Base-by-base conservation (phyloP, 2,888 invertebrate genomes). In the Cosmia pyralina region DNA sequence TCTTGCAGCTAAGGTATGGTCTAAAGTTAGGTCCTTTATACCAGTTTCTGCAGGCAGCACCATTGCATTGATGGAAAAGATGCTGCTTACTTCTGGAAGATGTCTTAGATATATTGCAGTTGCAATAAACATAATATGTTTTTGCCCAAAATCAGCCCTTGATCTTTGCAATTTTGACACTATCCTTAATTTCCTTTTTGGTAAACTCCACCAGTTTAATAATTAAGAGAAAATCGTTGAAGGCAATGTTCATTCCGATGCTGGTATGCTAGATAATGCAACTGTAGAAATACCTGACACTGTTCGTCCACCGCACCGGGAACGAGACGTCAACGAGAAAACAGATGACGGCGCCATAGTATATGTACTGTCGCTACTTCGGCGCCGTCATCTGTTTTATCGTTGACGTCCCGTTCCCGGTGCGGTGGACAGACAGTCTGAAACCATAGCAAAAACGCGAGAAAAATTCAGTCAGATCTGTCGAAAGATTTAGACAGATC, bases 401-500 rank as follows among this genome's bases (percentile, higher is more conserved):
- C 28, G 28, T 28, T 28, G 28, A 28, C 3, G 28, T n/a, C n/a
- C n/a, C n/a, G n/a, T n/a, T n/a, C n/a, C n/a, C n/a, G n/a, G n/a
- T 28, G 28, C 28, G 28, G 28, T 28, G 28, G 28, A 28, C 28
- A 28, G 3, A 28, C 28, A 3, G 2, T 28, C 28, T 28, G 28
- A 57, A 57, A 15, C 65, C n/a, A 22, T n/a, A 34, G 19, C 10
- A 6, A 34, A 58, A 19, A 48, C 11, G 15, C 46, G n/a, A 46
- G 41, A 46, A 46, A 66, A 38, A 22, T 34, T n/a, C 28, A 44
- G 46, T n/a, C 19, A 34, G 41, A 63, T 53, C 57, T 13, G 5
- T 41, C n/a, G 44, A 38, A 44, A 66, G 59, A 60, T 77, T 71
- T 17, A 44, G 65, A 6, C 52, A 60, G 48, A 60, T 22, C 50